Evolutionary conservation across 2,113 vertebrate genomes (phyloP), one percentile per base, ranked within the genome.

Genomic region (Phalacrocorax brasilianus): DNA sequence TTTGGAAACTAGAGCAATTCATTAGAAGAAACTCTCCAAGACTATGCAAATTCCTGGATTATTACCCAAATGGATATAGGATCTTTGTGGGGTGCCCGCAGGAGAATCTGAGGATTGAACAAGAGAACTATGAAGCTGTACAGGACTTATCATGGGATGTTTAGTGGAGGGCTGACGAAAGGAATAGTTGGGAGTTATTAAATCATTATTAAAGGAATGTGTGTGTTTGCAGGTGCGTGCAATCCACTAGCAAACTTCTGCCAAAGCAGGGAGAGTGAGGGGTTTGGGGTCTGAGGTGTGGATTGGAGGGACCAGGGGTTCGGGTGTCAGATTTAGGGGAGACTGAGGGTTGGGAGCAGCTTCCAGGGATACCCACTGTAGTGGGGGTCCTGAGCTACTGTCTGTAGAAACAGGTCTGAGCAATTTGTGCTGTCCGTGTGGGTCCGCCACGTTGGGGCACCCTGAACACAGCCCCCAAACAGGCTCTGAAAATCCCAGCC

Each of bases 371-470:
- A 78, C 3, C 19, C 32, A 5, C 49, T 11, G 26, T 12, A 20
- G 16, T 17, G 32, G 33, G 9, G 35, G 28, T 23, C 35, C 28
- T 13, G 18, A 23, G 30, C 23, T 22, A 23, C 30, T 49, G 5
- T 10, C 52, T 2, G 6, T 7, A 20, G 52, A 56, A 47, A 20
- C 27, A 21, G 21, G 11, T 32, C 28, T 49, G 53, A 70, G 65
- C 21, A 32, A 58, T 33, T 66, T 6, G 1, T 67, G 52, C 77
- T 35, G 22, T 40, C 79, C 4, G 28, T 8, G 62, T 35, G 49
- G 32, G 50, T 66, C 50, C 20, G 23, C 50, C 3, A 1, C 0
- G 0, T 2, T 14, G 11, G 50, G 62, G 15, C 40, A 45, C 40
- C 50, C 5, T 67, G 40, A 23, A 23, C 28, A 33, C 28, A 52